Evolutionary conservation across 2,797 vertebrate species (phyloP), one percentile per base, ranked within the genome.

Genomic region (Fratercula arctica): DNA sequence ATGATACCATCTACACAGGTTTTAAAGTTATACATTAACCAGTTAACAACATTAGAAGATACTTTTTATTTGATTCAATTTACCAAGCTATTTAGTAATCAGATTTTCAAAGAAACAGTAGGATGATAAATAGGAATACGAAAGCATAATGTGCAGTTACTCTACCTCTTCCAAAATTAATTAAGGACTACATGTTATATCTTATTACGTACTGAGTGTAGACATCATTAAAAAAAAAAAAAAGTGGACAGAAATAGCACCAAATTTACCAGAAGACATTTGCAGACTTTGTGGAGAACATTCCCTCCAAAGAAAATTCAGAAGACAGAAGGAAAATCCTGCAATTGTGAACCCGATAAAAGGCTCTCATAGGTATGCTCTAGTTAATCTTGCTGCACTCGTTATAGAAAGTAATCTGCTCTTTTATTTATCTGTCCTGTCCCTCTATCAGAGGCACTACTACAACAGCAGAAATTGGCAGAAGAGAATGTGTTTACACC

Each of bases 61-160:
- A 81, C 4, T 76, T 96, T 61, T 89, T 86, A 82, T 35, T 77
- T 91, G 19, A 92, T 93, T 76, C 45, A 74, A 84, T 77, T 97
- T 91, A 86, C 39, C 23, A 84, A 77, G 63, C 43, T 75, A 76
- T 87, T 89, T 59, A 64, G 68, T 63, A 88, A 96, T 85, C 41
- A 80, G 66, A 78, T 75, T 87, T 83, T 73, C 74, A 86, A 69
- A 79, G 63, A 43, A 85, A 57, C 26, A 89, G 24, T 33, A 78
- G 4, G 28, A 43, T 45, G 45, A 60, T 45, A 82, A 91, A 85
- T 48, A 25, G 33, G n/a, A 89, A 90, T 31, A 85, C 41, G 60
- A 87, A 86, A 92, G 35, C 37, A 80, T 48, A 80, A 66, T 5
- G 8, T 21, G 23, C 39, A 90, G n/a, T 73, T 80, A 87, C 64